A percentile compares a stretch with the other conserved stretches of the same genome.
Evolutionary conservation across 2,888 invertebrate genomes (phyloP).

Genomic region (Leptopilina myrica): DNA sequence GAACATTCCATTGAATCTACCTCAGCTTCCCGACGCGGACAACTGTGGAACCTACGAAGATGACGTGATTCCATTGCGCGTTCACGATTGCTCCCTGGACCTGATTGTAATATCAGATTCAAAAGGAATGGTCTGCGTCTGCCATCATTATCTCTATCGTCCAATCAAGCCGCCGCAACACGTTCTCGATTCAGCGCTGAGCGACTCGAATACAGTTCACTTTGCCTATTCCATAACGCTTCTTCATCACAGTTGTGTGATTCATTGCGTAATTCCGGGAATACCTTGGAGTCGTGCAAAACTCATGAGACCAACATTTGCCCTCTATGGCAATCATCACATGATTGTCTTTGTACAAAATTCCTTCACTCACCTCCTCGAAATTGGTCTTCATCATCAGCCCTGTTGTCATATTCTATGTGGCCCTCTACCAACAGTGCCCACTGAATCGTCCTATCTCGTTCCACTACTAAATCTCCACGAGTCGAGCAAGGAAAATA

Average conservation of each 20-base stretch:
- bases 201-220: slow-evolving; percentile 83
- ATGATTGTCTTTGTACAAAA: slow-evolving; percentile 90
- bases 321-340: slow-evolving; percentile 86
- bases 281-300: slow-evolving; percentile 89
- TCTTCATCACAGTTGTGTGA: slow-evolving; percentile 89
- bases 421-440: slow-evolving; percentile 79
- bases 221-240: slow-evolving; percentile 91
- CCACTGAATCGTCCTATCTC: slow-evolving; percentile 81
- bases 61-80: slow-evolving; percentile 87
- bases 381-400: slow-evolving; percentile 90
- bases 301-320: slow-evolving; percentile 86
- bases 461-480: slow-evolving; percentile 81
- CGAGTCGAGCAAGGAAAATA: slow-evolving; percentile 63
- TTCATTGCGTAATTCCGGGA: slow-evolving; percentile 89
- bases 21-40: slow-evolving; percentile 81
- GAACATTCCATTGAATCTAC: slow-evolving; percentile 90
- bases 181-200: slow-evolving; percentile 72
- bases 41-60: slow-evolving; percentile 87
- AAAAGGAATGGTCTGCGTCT: slow-evolving; percentile 85
- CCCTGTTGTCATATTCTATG: slow-evolving; percentile 89
- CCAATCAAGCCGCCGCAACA: slow-evolving; percentile 79
- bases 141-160: slow-evolving; percentile 91
- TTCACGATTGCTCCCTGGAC: slow-evolving; percentile 90
- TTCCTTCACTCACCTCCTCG: slow-evolving; percentile 90
- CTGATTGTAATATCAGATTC: slow-evolving; percentile 87